A percentile compares a stretch with the other conserved stretches of the same genome.
These are phyloP conservation scores for Petrosia ficiformis DNA, from an alignment of 37 sponge, comb jelly and placozoan species.

Conservation along the genomic window DNA sequence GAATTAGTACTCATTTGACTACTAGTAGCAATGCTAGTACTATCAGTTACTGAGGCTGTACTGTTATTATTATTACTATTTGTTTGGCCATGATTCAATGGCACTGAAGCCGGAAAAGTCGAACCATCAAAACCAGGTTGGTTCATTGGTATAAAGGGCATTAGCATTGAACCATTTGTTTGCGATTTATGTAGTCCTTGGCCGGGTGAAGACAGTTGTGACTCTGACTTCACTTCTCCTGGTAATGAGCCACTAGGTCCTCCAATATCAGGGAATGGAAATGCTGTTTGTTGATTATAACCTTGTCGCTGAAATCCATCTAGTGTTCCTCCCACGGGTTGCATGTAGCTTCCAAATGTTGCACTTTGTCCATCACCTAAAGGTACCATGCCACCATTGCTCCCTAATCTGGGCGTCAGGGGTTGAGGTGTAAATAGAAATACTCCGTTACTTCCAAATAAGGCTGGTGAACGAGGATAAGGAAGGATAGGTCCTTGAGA, in stretches of 20 bases:
- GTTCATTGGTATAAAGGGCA: neutral
- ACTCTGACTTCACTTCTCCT: neutral
- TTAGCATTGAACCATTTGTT: neutral
- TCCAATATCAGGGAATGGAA: slow-evolving; percentile 4
- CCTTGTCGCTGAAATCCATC: neutral
- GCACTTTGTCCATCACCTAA: neutral
- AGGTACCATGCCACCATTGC: neutral
- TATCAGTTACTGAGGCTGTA: neutral
- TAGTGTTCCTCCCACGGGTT: neutral
- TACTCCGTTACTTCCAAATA: neutral
- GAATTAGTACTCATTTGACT: slow-evolving; percentile 3
- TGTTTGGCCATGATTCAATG: neutral
- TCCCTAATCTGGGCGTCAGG: slow-evolving; percentile 1
- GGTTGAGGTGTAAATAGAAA: slow-evolving; percentile 22
- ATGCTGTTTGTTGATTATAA: neutral
- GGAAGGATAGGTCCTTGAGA: slow-evolving; percentile 3
- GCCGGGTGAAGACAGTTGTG: neutral
- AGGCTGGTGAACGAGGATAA: slow-evolving; percentile 13
- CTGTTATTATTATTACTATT: slow-evolving; percentile 4
- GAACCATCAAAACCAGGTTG: neutral
- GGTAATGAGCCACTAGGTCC: neutral
- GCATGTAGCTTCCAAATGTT: neutral
- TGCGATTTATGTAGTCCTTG: neutral
- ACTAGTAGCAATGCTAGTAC: neutral
- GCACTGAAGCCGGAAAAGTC: neutral